Conservation (phyloP, 1,140 invertebrate genomes). For the Theocolax elegans region DNA sequence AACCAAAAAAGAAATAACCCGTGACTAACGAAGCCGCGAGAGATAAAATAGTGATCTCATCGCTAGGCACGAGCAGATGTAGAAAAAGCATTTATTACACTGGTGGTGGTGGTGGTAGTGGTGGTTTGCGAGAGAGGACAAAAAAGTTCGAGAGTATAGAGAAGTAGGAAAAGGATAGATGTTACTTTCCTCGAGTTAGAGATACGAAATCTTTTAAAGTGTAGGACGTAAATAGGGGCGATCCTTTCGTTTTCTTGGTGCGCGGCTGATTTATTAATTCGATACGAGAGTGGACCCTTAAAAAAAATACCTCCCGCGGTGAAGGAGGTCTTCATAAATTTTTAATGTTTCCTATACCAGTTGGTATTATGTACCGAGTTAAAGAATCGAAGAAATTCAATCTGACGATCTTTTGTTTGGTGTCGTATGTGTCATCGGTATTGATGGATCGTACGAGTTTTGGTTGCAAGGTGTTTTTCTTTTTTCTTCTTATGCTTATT, state of each 20-base stretch:
- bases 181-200: conserved; percentile 42
- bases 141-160: too few relatives aligned
- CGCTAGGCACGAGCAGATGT: conserved; percentile 28
- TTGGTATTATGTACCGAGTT: too few relatives aligned
- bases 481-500: too few relatives aligned
- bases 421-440: too few relatives aligned
- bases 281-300: conserved; percentile 15
- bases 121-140: background rate
- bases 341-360: background rate
- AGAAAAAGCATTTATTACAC: conserved; percentile 22
- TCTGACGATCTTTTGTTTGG: too few relatives aligned
- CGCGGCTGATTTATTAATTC: conserved; percentile 43
- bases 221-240: too few relatives aligned
- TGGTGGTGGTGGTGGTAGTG: too few relatives aligned
- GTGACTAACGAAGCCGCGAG: conserved; percentile 13
- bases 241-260: conserved; percentile 27
- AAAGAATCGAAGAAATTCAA: too few relatives aligned
- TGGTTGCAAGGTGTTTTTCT: too few relatives aligned
- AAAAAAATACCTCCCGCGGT: background rate
- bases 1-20: background rate
- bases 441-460: too few relatives aligned
- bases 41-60: conserved; percentile 28
- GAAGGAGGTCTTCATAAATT: conserved; percentile 14
- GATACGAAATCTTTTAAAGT: conserved; percentile 47
- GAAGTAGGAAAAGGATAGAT: background rate